Percentiles rank a stretch among this genome's conserved stretches.
Evolutionary conservation across 1,140 invertebrate species (phyloP).

Genomic region (Diorhabda carinulata): DNA sequence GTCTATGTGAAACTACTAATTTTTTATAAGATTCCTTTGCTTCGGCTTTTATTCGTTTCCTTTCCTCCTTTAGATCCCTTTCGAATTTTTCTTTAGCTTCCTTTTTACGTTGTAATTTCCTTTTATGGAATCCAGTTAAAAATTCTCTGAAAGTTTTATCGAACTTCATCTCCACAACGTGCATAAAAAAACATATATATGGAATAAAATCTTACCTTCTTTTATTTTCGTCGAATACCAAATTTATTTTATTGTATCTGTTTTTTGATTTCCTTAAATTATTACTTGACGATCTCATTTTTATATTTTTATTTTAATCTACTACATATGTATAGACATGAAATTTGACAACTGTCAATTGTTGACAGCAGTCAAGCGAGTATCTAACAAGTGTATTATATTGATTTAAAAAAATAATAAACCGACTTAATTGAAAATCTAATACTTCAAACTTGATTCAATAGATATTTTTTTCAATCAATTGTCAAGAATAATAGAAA

Average conservation of each 20-base stretch:
- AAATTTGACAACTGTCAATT: too few relatives aligned
- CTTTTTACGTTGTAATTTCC: constrained; percentile 67
- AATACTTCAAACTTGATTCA: too few relatives aligned
- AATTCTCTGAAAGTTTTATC: constrained; percentile 55
- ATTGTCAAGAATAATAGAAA: too few relatives aligned
- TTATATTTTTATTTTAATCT: constrained; percentile 7
- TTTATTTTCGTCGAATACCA: constrained; percentile 60
- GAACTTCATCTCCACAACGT: not conserved
- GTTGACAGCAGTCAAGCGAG: too few relatives aligned
- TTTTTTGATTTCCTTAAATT: constrained; percentile 37
- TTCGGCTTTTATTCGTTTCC: constrained; percentile 67
- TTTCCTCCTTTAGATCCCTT: constrained; percentile 67
- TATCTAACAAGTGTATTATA: too few relatives aligned
- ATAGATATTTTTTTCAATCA: too few relatives aligned
- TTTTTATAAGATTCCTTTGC: constrained; percentile 65
- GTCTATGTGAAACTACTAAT: constrained; percentile 58
- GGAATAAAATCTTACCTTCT: constrained; percentile 50
- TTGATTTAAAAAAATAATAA: too few relatives aligned
- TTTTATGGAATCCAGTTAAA: constrained; percentile 70
- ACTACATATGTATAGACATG: too few relatives aligned
- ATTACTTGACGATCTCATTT: constrained; percentile 23
- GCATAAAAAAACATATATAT: too few relatives aligned
- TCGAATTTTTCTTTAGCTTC: constrained; percentile 67
- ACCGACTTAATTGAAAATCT: too few relatives aligned
- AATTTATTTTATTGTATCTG: constrained; percentile 51